Conservation (phyloP, 2,888 invertebrate species). For the Latrodectus elegans region DNA sequence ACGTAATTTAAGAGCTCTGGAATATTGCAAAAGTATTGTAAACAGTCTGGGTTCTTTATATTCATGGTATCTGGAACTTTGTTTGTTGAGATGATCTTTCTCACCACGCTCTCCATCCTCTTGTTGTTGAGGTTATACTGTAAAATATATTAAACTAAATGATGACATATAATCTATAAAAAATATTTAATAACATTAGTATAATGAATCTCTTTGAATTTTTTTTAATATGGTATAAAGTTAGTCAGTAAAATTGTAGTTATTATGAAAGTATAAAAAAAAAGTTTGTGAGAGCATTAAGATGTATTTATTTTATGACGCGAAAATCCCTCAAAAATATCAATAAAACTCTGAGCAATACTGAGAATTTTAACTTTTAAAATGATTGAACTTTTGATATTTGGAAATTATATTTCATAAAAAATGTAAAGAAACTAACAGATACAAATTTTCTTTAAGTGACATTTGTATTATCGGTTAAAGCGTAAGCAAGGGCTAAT, state of each 20-base stretch:
- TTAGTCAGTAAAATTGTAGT: not conserved
- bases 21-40: constrained; percentile 33
- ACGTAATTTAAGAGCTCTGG: constrained; percentile 26
- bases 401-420: no score
- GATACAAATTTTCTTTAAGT: no score
- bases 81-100: constrained; percentile 32
- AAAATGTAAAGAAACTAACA: no score
- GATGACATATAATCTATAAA: not conserved
- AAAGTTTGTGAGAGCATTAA: no score
- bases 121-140: constrained; percentile 48
- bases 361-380: no score
- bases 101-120: constrained; percentile 43
- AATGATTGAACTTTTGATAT: no score
- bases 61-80: constrained; percentile 28
- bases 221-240: not conserved
- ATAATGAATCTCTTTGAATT: not conserved
- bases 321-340: no score
- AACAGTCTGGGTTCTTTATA: constrained; percentile 40
- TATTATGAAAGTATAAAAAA: no score
- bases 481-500: no score
- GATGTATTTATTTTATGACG: no score
- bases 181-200: not conserved
- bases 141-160: constrained; percentile 4
- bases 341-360: no score
- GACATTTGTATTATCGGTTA: no score